Evolutionary conservation across 2,888 invertebrate genomes (phyloP).

Genomic region (Troides helena): DNA sequence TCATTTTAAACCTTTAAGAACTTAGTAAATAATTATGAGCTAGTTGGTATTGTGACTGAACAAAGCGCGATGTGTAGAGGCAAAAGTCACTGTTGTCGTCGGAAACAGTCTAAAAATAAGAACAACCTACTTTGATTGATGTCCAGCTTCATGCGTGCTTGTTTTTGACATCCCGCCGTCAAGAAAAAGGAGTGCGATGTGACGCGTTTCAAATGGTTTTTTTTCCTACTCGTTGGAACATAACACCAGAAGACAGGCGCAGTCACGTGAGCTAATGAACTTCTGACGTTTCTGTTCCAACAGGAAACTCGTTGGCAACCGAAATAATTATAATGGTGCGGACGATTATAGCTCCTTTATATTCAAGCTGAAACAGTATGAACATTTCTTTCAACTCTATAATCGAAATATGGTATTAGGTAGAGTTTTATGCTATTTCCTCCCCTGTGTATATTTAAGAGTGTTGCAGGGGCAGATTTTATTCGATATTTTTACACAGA

Average conservation of each 20-base stretch:
- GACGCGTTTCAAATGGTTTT: conserved; percentile 54
- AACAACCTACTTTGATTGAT: conserved; percentile 70
- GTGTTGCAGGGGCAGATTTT: conserved; percentile 60
- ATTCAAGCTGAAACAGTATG: conserved; percentile 37
- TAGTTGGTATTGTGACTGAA: conserved; percentile 19
- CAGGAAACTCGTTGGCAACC: conserved; percentile 55
- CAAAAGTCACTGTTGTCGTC: conserved; percentile 48
- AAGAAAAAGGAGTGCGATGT: conserved; percentile 65
- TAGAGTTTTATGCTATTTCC: conserved; percentile 42
- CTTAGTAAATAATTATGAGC: conserved; percentile 11
- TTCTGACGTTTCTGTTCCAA: conserved; percentile 45
- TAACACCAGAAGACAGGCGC: conserved; percentile 55
- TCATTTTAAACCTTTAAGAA: not conserved
- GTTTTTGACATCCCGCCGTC: conserved; percentile 68
- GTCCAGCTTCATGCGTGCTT: conserved; percentile 64
- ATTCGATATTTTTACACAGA: conserved; percentile 72
- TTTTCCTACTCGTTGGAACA: conserved; percentile 59
- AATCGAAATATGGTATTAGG: conserved; percentile 34
- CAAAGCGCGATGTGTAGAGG: not conserved
- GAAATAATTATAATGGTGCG: conserved; percentile 34
- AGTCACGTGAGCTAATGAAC: conserved; percentile 44
- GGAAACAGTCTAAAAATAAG: conserved; percentile 62
- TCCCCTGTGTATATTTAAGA: conserved; percentile 55
- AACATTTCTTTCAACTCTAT: conserved; percentile 42
- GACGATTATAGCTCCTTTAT: conserved; percentile 2